Evolutionary conservation across 2,888 invertebrate species (phyloP), one percentile per base, ranked within the genome.

Genomic region (Xanthorhoe designata): DNA sequence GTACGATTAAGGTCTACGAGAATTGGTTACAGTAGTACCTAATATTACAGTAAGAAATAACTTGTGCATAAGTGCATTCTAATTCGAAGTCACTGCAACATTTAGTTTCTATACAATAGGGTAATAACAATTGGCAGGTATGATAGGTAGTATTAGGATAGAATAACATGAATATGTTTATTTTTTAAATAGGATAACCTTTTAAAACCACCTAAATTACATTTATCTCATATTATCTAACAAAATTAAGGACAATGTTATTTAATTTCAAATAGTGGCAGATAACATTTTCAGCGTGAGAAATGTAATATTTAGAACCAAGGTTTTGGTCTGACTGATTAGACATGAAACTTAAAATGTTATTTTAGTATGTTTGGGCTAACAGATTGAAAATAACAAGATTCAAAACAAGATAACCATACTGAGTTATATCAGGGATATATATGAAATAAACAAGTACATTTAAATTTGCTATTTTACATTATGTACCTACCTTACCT

Each of bases 341-440:
- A 24, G 24, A 24, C 24, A 24, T 24, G 24, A 24, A 5, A n/a
- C n/a, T 24, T 5, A 24, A 24, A 24, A 24, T 24, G 24, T 24
- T 24, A 24, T 24, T 24, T 2, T 24, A 24, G 2, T 24, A 24
- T 3, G 2, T 24, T 24, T 3, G 24, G 24, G 2, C 5, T 24
- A 24, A 3, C 24, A 24, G 24, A 24, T 24, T 24, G 24, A 24
- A 24, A 24, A n/a, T 17, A 42, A 54, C 45, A 24, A 15, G 67
- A 76, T 72, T n/a, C 79, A 81, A 75, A 76, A 72, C 72, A 76
- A 69, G n/a, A n/a, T 78, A 72, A 75, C 68, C 75, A 78, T 78
- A 84, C 83, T 84, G n/a, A n/a, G n/a, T n/a, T n/a, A n/a, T n/a
- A n/a, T n/a, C n/a, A n/a, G n/a, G n/a, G n/a, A n/a, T n/a, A n/a